A percentile compares a stretch with the other conserved stretches of the same genome.
These are phyloP conservation scores for Archaeoteleia sp. DNA, from an alignment of 2,888 invertebrate genomes.

Conservation along the genomic window DNA sequence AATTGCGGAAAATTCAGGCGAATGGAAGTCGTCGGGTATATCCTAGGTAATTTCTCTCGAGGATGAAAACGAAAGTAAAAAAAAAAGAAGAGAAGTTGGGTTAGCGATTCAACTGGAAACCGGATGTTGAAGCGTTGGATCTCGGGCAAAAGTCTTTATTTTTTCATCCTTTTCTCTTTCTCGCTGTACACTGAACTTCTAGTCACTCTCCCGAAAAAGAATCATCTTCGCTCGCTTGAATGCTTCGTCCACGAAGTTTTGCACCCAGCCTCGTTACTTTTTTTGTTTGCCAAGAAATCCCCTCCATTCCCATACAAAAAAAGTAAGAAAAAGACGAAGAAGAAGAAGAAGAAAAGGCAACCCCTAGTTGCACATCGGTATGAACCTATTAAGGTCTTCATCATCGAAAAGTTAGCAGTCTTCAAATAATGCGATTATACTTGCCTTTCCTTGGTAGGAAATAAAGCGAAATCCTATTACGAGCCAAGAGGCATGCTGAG, in stretches of 20 bases:
- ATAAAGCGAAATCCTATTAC: slow-evolving; percentile 40
- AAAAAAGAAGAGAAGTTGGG: slow-evolving; percentile 35
- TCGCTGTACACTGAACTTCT: slow-evolving; percentile 19
- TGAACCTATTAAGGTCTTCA: slow-evolving; percentile 43
- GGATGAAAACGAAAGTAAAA: slow-evolving; percentile 37
- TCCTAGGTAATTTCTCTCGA: slow-evolving; percentile 38
- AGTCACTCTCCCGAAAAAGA: slow-evolving; percentile 34
- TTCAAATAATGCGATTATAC: slow-evolving; percentile 46
- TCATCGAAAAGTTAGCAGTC: slow-evolving; percentile 39
- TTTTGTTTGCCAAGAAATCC: slow-evolving; percentile 36
- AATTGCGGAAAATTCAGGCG: slow-evolving; percentile 48
- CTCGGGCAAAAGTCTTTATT: slow-evolving; percentile 14
- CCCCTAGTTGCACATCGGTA: slow-evolving; percentile 28
- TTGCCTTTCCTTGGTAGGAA: slow-evolving; percentile 36
- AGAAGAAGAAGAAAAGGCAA: slow-evolving; percentile 20
- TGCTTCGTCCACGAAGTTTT: slow-evolving; percentile 37
- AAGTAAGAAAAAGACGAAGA: too few species aligned
- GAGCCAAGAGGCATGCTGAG: slow-evolving; percentile 29
- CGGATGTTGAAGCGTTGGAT: slow-evolving; percentile 33
- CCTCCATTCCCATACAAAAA: slow-evolving; percentile 9
- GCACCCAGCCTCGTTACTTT: slow-evolving; percentile 22
- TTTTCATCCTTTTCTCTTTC: slow-evolving; percentile 29
- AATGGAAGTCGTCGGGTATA: slow-evolving; percentile 46
- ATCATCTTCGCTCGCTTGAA: slow-evolving; percentile 32
- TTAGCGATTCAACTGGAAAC: slow-evolving; percentile 40